phyloP scores from a whole-genome alignment of 2,797 vertebrate species.

The Enteromius anoplus region DNA sequence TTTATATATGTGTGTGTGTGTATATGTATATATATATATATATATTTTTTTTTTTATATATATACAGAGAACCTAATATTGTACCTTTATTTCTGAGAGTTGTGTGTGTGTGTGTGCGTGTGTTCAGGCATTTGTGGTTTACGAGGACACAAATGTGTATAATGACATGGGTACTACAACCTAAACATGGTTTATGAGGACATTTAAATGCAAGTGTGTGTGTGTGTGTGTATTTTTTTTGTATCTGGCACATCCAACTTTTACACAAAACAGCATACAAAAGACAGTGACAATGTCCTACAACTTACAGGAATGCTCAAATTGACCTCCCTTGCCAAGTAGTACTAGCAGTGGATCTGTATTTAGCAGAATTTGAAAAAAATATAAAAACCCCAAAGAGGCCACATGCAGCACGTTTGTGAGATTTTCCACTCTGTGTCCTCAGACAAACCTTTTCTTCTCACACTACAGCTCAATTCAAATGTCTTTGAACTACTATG shows the following conservation, averaged over 20 bases:
- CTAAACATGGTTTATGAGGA: too few species aligned
- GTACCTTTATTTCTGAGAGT: too few species aligned
- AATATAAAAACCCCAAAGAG: constrained; percentile 31
- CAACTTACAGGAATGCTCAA: constrained; percentile 4
- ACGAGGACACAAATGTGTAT: too few species aligned
- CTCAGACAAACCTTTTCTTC: constrained; percentile 38
- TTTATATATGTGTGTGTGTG: too few species aligned
- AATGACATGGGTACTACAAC: too few species aligned
- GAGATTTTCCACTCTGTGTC: constrained; percentile 48
- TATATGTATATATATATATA: too few species aligned
- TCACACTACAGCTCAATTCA: constrained; percentile 11
- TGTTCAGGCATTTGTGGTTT: too few species aligned
- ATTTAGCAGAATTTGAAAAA: constrained; percentile 24
- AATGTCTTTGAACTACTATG: neutral
- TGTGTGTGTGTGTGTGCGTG: too few species aligned
- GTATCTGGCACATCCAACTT: neutral
- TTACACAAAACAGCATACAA: neutral
- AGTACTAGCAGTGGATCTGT: neutral
- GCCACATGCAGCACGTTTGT: constrained; percentile 13
- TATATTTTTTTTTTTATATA: too few species aligned
- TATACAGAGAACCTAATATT: too few species aligned
- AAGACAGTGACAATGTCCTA: neutral
- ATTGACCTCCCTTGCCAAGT: neutral
- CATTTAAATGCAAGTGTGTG: too few species aligned
- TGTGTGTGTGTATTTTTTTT: too few species aligned